Conservation (phyloP, 2,888 invertebrate species). For the Palloptera scutellata region DNA sequence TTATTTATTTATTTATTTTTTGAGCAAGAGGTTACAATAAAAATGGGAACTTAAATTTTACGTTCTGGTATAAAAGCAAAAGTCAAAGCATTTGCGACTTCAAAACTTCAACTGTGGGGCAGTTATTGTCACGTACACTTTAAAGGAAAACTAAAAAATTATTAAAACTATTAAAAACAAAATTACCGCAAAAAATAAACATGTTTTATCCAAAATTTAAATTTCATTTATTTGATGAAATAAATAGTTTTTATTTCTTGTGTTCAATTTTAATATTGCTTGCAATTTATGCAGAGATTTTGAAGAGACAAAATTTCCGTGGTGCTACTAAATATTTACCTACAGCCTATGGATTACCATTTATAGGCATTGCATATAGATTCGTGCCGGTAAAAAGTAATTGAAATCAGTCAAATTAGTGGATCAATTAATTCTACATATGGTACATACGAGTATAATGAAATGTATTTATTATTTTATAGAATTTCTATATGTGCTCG, state of each 20-base stretch:
- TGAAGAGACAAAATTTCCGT: slow-evolving; percentile 7
- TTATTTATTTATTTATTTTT: too few species aligned
- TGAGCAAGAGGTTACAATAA: too few species aligned
- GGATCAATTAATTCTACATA: too few species aligned
- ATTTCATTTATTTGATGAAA: background rate
- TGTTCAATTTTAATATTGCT: background rate
- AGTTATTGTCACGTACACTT: too few species aligned
- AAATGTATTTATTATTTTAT: background rate
- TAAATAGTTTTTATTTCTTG: slow-evolving; percentile 1
- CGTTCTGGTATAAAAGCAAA: too few species aligned
- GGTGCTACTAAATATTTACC: slow-evolving; percentile 16
- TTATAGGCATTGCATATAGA: slow-evolving; percentile 26
- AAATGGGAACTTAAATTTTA: too few species aligned
- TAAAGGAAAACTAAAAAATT: background rate
- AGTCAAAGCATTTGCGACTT: too few species aligned
- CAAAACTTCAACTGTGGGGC: too few species aligned
- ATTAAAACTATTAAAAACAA: slow-evolving; percentile 8
- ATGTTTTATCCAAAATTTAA: background rate
- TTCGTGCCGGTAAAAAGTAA: slow-evolving; percentile 25
- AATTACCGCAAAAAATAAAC: too few species aligned
- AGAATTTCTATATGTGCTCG: slow-evolving; percentile 26
- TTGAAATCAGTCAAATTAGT: too few species aligned
- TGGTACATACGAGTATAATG: too few species aligned
- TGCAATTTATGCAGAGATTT: background rate
- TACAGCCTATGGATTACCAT: slow-evolving; percentile 21